Conservation (phyloP, 2,797 vertebrate genomes). For the Myotis daubentonii region DNA sequence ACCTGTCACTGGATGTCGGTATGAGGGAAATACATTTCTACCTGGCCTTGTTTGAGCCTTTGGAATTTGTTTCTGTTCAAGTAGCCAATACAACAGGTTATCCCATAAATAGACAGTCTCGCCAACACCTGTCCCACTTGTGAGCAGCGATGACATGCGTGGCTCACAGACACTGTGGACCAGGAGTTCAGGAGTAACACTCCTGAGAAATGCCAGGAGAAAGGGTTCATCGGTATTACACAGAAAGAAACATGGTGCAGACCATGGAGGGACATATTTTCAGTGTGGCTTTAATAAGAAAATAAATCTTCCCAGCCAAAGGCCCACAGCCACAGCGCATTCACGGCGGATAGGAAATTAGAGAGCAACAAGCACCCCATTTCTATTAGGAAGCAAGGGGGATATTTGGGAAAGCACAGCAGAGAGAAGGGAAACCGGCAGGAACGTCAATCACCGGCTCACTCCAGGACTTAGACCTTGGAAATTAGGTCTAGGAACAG, state of each 20-base stretch:
- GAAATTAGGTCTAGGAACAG: not conserved
- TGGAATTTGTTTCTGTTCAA: not conserved
- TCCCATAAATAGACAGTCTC: not conserved
- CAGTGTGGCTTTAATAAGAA: conserved; percentile 22
- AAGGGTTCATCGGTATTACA: not conserved
- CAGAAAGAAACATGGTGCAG: not conserved
- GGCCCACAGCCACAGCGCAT: not conserved
- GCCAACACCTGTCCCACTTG: not conserved
- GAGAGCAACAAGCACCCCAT: not conserved
- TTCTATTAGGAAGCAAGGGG: not conserved
- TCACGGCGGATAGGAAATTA: not conserved
- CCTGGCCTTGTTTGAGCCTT: not conserved
- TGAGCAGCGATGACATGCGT: not conserved
- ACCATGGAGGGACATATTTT: conserved; percentile 12
- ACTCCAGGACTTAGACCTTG: not conserved
- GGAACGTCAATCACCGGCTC: not conserved
- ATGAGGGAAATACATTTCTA: not conserved
- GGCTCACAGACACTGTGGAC: not conserved
- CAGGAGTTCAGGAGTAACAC: not conserved
- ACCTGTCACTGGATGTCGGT: not conserved
- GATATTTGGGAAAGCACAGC: not conserved
- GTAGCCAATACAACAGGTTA: not conserved
- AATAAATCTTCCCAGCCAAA: conserved; percentile 16
- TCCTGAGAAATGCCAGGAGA: not conserved
- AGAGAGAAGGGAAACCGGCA: not conserved